Evolutionary conservation across 2,113 vertebrate genomes (phyloP).

Genomic region (Hepsetus odoe): DNA sequence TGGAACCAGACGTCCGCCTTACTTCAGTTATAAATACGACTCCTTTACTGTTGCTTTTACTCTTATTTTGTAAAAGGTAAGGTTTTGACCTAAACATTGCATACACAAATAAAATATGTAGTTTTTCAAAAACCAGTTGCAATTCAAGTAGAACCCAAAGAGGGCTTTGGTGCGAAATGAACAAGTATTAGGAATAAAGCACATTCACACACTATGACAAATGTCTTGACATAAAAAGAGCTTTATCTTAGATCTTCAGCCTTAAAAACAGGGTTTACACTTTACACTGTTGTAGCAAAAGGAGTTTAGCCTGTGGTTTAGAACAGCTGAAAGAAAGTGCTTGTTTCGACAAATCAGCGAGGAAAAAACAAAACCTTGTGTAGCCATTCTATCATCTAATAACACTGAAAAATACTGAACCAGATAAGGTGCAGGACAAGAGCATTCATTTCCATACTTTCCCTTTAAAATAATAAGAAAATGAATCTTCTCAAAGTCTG

Average conservation of each 20-base stretch:
- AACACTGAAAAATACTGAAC: slow-evolving; percentile 37
- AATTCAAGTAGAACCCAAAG: too few relatives aligned
- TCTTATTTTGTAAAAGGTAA: too few relatives aligned
- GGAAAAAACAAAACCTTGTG: not conserved
- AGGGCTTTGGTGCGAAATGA: too few relatives aligned
- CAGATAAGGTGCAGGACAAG: slow-evolving; percentile 9
- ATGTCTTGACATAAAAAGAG: slow-evolving; percentile 10
- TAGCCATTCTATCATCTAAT: not conserved
- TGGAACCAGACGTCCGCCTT: too few relatives aligned
- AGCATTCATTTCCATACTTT: not conserved
- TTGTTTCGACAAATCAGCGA: not conserved
- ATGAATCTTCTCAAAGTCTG: not conserved
- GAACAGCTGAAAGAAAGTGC: not conserved
- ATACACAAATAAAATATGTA: too few relatives aligned
- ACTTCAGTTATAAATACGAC: too few relatives aligned
- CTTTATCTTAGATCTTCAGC: slow-evolving; percentile 33
- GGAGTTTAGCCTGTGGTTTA: not conserved
- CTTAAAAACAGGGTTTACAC: slow-evolving; percentile 38
- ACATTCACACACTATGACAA: not conserved
- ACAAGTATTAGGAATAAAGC: not conserved
- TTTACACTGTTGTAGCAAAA: slow-evolving; percentile 15
- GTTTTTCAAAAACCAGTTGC: too few relatives aligned
- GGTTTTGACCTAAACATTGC: too few relatives aligned
- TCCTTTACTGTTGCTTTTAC: too few relatives aligned
- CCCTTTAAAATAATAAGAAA: not conserved